Conservation (phyloP, 2,888 invertebrate species). For the Zeuzera pyrina region DNA sequence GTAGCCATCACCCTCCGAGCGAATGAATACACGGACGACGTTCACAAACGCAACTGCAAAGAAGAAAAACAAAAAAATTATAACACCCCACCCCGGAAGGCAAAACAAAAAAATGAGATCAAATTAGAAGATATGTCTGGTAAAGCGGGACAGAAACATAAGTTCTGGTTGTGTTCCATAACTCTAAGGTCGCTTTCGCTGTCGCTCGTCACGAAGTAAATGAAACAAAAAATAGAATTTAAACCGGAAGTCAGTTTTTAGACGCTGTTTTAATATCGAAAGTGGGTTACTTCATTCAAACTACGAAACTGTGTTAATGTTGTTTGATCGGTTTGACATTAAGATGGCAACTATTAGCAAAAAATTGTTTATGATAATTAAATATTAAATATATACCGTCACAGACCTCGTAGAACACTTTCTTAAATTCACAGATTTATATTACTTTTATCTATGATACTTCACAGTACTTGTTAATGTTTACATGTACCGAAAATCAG, state of each 20-base stretch:
- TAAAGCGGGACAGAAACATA: constrained; percentile 27
- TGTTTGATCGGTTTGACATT: too few species aligned
- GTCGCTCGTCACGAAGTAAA: constrained; percentile 23
- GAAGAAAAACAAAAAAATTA: constrained; percentile 62
- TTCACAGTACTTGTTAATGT: too few species aligned
- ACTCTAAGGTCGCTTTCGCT: constrained; percentile 28
- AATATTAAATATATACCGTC: too few species aligned
- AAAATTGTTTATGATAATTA: too few species aligned
- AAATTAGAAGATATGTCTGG: constrained; percentile 6
- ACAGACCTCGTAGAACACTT: too few species aligned
- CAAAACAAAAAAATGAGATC: constrained; percentile 22
- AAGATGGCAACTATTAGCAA: too few species aligned
- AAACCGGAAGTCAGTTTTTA: constrained; percentile 17
- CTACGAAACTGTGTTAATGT: constrained; percentile 23
- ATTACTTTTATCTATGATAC: too few species aligned
- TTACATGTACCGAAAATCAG: too few species aligned
- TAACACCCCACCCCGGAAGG: constrained; percentile 20
- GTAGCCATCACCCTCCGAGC: constrained; percentile 54
- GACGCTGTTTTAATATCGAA: constrained; percentile 31
- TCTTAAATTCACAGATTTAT: too few species aligned
- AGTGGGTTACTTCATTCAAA: constrained; percentile 19
- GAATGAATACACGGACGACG: constrained; percentile 42
- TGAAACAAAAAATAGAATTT: constrained; percentile 29
- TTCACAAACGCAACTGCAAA: constrained; percentile 65
- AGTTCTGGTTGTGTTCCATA: constrained; percentile 27